These are phyloP conservation scores for Globicephala melas DNA, from an alignment of 2,113 vertebrate genomes.

Conservation along the genomic window DNA sequence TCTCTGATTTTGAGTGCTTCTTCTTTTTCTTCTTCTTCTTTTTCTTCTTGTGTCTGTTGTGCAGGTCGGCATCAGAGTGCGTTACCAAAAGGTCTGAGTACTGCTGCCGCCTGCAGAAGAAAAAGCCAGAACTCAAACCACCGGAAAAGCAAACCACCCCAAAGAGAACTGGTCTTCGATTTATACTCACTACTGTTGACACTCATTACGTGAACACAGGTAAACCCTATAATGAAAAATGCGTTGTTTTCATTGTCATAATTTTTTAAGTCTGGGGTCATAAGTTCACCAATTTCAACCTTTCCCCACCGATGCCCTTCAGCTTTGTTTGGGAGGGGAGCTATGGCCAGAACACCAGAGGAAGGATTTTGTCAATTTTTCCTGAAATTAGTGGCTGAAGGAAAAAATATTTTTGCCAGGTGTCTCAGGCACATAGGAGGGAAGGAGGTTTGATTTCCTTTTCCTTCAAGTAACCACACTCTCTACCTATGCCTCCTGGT, in stretches of 20 bases:
- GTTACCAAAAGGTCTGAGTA: constrained; percentile 82
- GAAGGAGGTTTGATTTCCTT: no score
- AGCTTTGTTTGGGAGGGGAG: neutral
- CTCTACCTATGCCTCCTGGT: neutral
- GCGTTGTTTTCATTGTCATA: neutral
- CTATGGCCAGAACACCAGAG: neutral
- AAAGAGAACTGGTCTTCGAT: accelerated
- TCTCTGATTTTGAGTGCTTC: constrained; percentile 79
- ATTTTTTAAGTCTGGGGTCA: neutral
- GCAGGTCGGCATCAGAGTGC: constrained; percentile 80
- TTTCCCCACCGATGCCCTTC: neutral
- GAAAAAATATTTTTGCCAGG: accelerated
- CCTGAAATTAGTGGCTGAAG: neutral
- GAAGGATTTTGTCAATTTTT: neutral
- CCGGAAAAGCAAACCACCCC: neutral
- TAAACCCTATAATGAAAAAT: accelerated
- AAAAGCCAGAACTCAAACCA: constrained; percentile 7
- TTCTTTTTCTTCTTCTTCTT: constrained; percentile 87
- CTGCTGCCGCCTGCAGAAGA: constrained; percentile 75
- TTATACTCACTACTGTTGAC: accelerated
- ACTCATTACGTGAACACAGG: accelerated
- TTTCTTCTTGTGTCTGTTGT: constrained; percentile 89
- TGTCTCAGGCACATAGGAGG: neutral
- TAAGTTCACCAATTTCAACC: neutral
- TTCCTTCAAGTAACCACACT: neutral